Evolutionary conservation across 1,140 invertebrate species (phyloP).

Genomic region (Cyclargus thomasi): DNA sequence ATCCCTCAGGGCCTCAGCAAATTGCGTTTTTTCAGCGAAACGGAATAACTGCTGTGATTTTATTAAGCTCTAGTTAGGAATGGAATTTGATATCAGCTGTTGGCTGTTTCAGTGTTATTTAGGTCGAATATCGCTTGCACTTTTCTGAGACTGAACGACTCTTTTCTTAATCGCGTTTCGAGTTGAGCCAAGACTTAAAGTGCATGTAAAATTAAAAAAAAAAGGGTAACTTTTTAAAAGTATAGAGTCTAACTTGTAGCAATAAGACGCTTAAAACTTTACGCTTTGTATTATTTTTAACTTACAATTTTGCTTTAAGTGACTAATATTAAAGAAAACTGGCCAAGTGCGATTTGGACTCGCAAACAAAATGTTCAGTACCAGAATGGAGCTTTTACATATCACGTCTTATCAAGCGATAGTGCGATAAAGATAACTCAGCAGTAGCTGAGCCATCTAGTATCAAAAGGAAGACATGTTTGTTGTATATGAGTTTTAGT

Average conservation of each 20-base stretch:
- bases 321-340: no score
- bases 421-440: no score
- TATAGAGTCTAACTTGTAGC: background rate
- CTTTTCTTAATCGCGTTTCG: background rate
- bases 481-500: no score
- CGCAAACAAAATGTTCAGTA: no score
- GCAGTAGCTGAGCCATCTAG: no score
- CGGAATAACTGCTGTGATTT: background rate
- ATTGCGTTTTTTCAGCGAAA: slow-evolving; percentile 5
- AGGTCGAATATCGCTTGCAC: background rate
- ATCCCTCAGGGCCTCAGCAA: background rate
- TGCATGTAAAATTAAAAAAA: background rate
- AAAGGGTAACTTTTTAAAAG: background rate
- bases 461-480: no score
- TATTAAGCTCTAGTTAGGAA: background rate
- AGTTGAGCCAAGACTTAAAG: background rate
- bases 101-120: background rate
- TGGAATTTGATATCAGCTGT: slow-evolving; percentile 3
- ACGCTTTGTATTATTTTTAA: no score
- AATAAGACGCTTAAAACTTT: no score
- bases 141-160: background rate
- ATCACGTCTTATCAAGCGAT: no score
- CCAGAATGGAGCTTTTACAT: no score
- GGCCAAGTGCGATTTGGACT: no score
- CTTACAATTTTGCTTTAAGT: no score